A percentile compares a stretch with the other conserved stretches of the same genome.
Evolutionary conservation across 2,113 vertebrate genomes (phyloP).

Genomic region (Coturnix japonica): DNA sequence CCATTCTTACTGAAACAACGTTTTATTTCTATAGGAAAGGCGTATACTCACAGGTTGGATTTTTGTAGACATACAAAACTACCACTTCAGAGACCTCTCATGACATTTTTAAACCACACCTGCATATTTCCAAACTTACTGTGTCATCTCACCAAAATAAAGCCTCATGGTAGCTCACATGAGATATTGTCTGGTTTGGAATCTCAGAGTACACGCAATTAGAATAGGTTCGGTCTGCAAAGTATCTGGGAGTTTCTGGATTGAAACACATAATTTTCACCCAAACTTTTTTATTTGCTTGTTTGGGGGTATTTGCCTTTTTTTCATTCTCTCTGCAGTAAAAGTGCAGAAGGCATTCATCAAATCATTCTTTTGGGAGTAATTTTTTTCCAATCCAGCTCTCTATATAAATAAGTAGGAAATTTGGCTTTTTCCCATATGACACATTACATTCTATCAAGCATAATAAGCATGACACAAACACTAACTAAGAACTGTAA

Average conservation of each 20-base stretch:
- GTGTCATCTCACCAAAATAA: slow-evolving; percentile 10
- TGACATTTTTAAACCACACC: not conserved
- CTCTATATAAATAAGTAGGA: slow-evolving; percentile 8
- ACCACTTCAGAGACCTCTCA: slow-evolving; percentile 8
- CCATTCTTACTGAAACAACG: not conserved
- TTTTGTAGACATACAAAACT: slow-evolving; percentile 9
- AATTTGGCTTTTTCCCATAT: not conserved
- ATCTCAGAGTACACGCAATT: not conserved
- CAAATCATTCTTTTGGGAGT: not conserved
- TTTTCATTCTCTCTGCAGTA: not conserved
- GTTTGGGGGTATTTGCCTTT: not conserved
- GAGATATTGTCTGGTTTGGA: not conserved
- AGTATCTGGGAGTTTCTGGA: not conserved
- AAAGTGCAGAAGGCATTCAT: not conserved
- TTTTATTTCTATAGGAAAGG: slow-evolving; percentile 8
- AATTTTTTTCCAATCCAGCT: not conserved
- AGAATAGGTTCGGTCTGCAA: not conserved
- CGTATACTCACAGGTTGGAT: not conserved
- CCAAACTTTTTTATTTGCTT: not conserved
- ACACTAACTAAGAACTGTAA: not conserved
- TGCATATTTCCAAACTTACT: not conserved
- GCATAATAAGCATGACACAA: not conserved
- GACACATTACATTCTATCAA: not conserved
- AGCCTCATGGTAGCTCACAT: not conserved
- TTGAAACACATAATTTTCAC: not conserved